Percentiles rank a stretch among this genome's conserved stretches.
Conservation (phyloP, 1,140 invertebrate genomes). For the Leguminivora glycinivorella region DNA sequence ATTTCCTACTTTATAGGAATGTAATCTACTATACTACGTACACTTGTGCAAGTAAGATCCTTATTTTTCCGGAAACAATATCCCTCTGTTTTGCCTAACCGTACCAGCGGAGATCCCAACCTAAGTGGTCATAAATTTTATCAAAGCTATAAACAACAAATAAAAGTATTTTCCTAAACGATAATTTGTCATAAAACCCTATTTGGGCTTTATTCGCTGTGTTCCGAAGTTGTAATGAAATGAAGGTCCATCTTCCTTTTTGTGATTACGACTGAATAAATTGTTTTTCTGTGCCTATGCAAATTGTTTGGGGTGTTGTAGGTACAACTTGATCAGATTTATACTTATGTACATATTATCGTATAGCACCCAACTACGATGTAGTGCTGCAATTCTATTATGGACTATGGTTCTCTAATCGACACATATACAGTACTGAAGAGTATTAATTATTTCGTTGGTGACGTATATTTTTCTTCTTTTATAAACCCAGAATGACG, state of each 20-base stretch:
- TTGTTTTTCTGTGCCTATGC: not conserved
- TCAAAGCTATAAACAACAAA: conserved; percentile 22
- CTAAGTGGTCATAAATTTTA: conserved; percentile 26
- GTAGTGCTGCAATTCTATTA: no score
- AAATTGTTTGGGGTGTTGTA: not conserved
- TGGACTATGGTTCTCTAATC: no score
- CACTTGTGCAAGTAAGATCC: no score
- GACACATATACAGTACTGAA: no score
- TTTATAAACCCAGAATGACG: no score
- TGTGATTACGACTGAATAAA: conserved; percentile 12
- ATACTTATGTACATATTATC: no score
- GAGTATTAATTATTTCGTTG: no score
- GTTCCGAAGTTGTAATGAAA: conserved; percentile 21
- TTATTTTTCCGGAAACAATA: not conserved
- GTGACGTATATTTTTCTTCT: no score
- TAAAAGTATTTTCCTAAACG: conserved; percentile 31
- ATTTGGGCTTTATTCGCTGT: conserved; percentile 17
- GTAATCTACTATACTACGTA: no score
- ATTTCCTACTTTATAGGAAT: no score
- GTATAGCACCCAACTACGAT: no score
- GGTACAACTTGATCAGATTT: not conserved
- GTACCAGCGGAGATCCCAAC: not conserved
- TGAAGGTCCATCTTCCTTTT: conserved; percentile 22
- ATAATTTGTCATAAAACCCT: conserved; percentile 25
- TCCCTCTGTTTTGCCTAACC: conserved; percentile 2